Evolutionary conservation across 2,888 invertebrate genomes (phyloP), one percentile per base, ranked within the genome.

Genomic region (Caenorhabditis imperialis): DNA sequence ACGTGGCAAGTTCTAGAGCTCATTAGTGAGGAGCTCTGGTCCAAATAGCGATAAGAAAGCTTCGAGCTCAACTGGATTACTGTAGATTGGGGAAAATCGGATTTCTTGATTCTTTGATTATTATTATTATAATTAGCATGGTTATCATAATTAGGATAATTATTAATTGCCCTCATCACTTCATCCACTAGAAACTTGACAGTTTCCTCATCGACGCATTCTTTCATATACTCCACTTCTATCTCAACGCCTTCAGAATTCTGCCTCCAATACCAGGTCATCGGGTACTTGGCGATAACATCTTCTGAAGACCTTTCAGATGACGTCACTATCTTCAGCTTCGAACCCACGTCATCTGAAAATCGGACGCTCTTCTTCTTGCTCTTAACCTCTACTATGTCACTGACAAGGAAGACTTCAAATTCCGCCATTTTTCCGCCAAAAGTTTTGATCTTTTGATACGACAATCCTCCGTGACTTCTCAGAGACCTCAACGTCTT

Each of bases 241-340:
- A 65, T 10, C 3, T 50, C 38, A 4, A 65, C 27, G 27, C 47
- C 50, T 18, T 54, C 47, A n/a, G 23, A 16, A 23, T 30, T 54
- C n/a, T 61, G 54, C 33, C 67, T 54, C 23, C 65, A 38, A 50
- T 73, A 73, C 61, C 60, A 73, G 2, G 55, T 61, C 55, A 55
- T 47, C 10, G 53, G 47, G 48, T 73, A 73, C 35, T 65, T 65
- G 10, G 53, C 40, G 1, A 54, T 33, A 14, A 22, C 25, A 10
- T 18, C 48, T 7, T 44, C 37, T n/a, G 40, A 22, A 6, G 25
- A 25, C n/a, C n/a, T n/a, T n/a, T n/a, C n/a, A n/a, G n/a, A n/a
- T n/a, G n/a, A n/a, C n/a, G n/a, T n/a, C n/a, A n/a, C n/a, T n/a
- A n/a, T n/a, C 30, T 6, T 30, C 10, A 7, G 7, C 10, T 30